Base-by-base conservation (phyloP, 2,797 vertebrate species). In the Poecilia picta region DNA sequence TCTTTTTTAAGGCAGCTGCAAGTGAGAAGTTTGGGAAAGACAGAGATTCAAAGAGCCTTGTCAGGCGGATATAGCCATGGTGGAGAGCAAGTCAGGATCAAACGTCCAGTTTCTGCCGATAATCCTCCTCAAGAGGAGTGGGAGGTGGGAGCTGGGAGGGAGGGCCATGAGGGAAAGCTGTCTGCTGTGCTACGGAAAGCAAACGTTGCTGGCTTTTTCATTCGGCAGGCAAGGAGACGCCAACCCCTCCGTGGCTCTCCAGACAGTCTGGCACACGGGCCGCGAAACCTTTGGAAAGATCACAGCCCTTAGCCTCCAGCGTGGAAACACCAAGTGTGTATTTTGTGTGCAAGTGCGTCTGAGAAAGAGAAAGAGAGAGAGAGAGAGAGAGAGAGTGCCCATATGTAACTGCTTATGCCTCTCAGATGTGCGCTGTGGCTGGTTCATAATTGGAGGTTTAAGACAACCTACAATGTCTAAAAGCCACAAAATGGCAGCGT, bases 221-320 rank as follows among this genome's bases (percentile, higher is more conserved):
- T 88, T 80, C 83, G 45, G 85, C 78, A 82, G 89, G 85, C 78
- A 46, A 86, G 77, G 83, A 45, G 76, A 90, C 80, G 81, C 86
- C 89, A 90, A 81, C 78, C 81, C 80, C 88, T 91, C 85, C 81
- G 72, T 80, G 75, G 83, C 83, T 92, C 88, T 89, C 83, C 91
- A 94, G 91, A 93, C 93, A 82, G 93, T 94, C 93, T 93, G 93
- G 92, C 88, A 91, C 88, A 89, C 46, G 71, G 88, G 90, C 89
- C 89, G 90, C 87, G 80, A 71, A 93, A 91, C 88, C 87, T 89
- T 84, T 81, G 88, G 85, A 92, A 91, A 93, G 91, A 94, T 93
- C 92, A 92, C 82, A 92, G 92, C 86, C 83, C 84, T 31, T 47
- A 90, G 92, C 91, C 88, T 87, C 74, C 55, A 92, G 89, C 91